A percentile compares a stretch with the other conserved stretches of the same genome.
Conservation (phyloP, 2,113 vertebrate species). For the Ursus arctos region DNA sequence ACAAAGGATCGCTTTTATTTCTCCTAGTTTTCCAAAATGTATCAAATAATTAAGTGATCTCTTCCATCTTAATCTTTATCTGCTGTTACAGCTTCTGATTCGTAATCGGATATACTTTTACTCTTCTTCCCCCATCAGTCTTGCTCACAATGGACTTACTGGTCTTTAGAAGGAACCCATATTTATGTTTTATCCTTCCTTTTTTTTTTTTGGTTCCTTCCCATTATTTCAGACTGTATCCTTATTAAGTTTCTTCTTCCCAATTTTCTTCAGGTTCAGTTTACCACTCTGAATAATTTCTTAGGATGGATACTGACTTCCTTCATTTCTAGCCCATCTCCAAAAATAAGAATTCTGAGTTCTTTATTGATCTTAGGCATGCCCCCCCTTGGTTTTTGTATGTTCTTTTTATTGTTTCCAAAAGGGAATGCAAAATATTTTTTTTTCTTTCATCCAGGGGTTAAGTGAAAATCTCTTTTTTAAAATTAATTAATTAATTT, state of each 20-base stretch:
- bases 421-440: not conserved
- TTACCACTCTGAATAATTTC: conserved; percentile 18
- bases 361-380: not conserved
- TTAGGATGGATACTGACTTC: not conserved
- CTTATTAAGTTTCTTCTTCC: not conserved
- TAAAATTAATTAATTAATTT: not conserved
- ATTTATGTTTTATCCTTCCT: not conserved
- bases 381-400: not conserved
- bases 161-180: not conserved
- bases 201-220: not conserved
- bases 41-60: not conserved
- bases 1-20: not conserved
- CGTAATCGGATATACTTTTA: not conserved
- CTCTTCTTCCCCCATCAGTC: not conserved
- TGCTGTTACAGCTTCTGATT: not conserved
- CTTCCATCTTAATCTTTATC: conserved; percentile 11
- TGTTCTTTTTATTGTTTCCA: not conserved
- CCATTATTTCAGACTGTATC: conserved; percentile 3
- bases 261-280: conserved; percentile 7
- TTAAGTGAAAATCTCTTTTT: not conserved
- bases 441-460: not conserved
- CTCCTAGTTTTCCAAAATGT: conserved; percentile 8
- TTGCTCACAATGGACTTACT: not conserved
- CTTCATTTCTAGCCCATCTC: not conserved
- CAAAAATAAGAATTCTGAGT: not conserved